Evolutionary conservation across 2,888 invertebrate genomes (phyloP), one percentile per base, ranked within the genome.

Genomic region (Xanthia icteritia): DNA sequence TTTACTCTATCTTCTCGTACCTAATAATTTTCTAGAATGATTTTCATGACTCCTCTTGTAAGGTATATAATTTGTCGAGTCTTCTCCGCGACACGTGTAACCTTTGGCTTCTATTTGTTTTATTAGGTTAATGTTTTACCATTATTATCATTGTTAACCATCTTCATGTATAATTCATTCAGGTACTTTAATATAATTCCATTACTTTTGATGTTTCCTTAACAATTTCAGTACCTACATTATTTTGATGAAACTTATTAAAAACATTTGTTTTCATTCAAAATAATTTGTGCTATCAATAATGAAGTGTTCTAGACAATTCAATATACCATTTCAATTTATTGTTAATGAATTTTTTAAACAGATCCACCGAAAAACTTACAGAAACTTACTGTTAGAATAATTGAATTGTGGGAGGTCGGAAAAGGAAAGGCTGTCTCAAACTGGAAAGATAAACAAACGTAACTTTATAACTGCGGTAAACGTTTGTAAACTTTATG

Each of bases 401-500:
- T 81, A 81, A 81, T 79, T 75, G 65, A 83, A 72, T 75, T 65
- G 51, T 31, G 20, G 61, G 20, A 67, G 69, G 60, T 60, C 42
- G 58, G 42, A 39, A 75, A 73, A 70, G 42, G 56, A 70, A 64
- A 51, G 73, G 31, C 31, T 69, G 54, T 75, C 45, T 61, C 56
- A 42, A 72, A 72, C 68, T 66, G 70, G 56, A 56, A 73, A 69
- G n/a, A 77, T 39, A 75, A 65, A 76, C 73, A 77, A 78, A 74
- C 65, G 64, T 77, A 82, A 86, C 73, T 72, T 70, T 69, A 42
- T 81, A 81, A 71, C 75, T 63, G 68, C 23, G 54, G 75, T 78
- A 73, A 85, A 85, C 73, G 76, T 75, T 85, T 70, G 73, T 60
- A 54, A 82, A 85, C 78, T 86, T 85, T 82, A 71, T 68, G 68